These are phyloP conservation scores for Anguilla pacifica DNA, from an alignment of 2,797 vertebrate genomes.

Conservation along the genomic window DNA sequence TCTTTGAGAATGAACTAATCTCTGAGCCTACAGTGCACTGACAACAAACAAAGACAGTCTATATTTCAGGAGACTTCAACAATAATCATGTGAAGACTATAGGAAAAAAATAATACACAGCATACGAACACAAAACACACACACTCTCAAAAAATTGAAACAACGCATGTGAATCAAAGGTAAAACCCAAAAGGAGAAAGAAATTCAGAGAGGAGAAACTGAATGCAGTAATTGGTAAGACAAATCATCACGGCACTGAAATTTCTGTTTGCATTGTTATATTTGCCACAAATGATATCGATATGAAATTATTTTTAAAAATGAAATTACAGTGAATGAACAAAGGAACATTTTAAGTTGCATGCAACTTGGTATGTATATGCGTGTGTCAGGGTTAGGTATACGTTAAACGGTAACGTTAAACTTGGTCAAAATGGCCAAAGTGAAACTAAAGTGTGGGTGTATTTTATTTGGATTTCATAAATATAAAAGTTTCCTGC, in stretches of 20 bases:
- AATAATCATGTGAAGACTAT: conserved; percentile 31
- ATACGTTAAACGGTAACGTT: no score
- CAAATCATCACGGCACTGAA: background rate
- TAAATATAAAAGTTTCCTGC: no score
- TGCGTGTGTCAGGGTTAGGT: no score
- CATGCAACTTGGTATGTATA: no score
- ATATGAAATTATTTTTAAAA: background rate
- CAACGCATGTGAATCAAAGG: background rate
- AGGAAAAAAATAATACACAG: conserved; percentile 21
- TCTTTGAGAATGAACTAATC: background rate
- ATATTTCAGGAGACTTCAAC: conserved; percentile 27
- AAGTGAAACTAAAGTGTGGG: no score
- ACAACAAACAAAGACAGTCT: conserved; percentile 27
- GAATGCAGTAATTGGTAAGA: background rate
- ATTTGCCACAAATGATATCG: conserved; percentile 11
- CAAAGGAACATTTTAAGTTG: no score
- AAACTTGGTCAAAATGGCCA: no score
- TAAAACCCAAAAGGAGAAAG: background rate
- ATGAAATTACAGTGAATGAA: background rate
- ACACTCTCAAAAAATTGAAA: conserved; percentile 33
- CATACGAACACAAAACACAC: background rate
- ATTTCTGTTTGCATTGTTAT: conserved; percentile 5
- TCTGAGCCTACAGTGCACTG: conserved; percentile 18
- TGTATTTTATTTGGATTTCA: no score
- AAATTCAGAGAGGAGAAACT: background rate